Evolutionary conservation across 2,888 invertebrate species (phyloP).

Genomic region (Tiphia femorata): DNA sequence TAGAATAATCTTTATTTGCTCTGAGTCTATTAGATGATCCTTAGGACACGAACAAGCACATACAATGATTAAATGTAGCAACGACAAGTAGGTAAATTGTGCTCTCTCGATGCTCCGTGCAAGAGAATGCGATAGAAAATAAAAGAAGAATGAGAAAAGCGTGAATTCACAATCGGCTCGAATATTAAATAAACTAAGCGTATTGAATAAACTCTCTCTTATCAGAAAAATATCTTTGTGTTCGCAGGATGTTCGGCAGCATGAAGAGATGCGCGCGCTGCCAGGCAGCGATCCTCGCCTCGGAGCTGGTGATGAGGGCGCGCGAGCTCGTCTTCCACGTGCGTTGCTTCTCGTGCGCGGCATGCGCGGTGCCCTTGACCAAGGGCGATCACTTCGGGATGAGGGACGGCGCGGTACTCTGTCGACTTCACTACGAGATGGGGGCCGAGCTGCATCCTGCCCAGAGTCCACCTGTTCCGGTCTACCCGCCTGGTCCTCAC

Average conservation of each 20-base stretch:
- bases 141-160: too few relatives aligned
- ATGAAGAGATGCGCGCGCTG: slow-evolving; percentile 91
- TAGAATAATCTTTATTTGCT: too few relatives aligned
- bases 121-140: too few relatives aligned
- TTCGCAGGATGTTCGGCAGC: slow-evolving; percentile 84
- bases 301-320: slow-evolving; percentile 95
- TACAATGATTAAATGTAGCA: too few relatives aligned
- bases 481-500: slow-evolving; percentile 65
- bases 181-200: too few relatives aligned
- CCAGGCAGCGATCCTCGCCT: slow-evolving; percentile 87
- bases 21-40: too few relatives aligned
- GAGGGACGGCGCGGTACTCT: slow-evolving; percentile 88
- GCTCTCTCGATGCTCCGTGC: too few relatives aligned
- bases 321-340: slow-evolving; percentile 94
- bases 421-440: slow-evolving; percentile 81
- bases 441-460: slow-evolving; percentile 66
- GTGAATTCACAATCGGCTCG: too few relatives aligned
- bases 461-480: slow-evolving; percentile 66
- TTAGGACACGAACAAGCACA: too few relatives aligned
- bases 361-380: slow-evolving; percentile 87
- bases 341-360: slow-evolving; percentile 93
- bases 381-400: slow-evolving; percentile 97
- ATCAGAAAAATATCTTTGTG: slow-evolving; percentile 27
- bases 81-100: too few relatives aligned
- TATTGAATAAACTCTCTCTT: too few relatives aligned